Conservation (phyloP, 2,888 invertebrate species). For the Penaeus monodon region DNA sequence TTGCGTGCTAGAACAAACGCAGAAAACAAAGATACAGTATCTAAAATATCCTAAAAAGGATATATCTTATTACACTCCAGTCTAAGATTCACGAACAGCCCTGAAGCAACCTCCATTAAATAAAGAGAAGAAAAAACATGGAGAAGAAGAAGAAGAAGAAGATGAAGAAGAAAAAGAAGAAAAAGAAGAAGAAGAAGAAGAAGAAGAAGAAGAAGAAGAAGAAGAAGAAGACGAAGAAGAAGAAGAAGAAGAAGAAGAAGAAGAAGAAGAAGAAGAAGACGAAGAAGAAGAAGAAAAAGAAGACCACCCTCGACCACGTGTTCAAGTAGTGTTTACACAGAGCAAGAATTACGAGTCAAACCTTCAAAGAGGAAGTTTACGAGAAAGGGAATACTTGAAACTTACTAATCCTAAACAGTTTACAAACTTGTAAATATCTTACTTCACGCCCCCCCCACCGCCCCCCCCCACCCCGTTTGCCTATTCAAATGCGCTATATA, state of each 20-base stretch:
- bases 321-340: background rate
- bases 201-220: background rate
- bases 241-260: background rate
- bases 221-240: background rate
- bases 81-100: no score
- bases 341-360: background rate
- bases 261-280: background rate
- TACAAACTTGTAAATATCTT: no score
- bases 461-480: no score
- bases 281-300: background rate
- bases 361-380: no score
- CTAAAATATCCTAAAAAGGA: no score
- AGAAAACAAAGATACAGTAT: no score
- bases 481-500: no score
- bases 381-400: no score
- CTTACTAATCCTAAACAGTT: no score
- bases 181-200: background rate
- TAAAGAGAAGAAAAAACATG: background rate
- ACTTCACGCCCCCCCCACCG: background rate
- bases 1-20: no score
- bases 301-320: background rate
- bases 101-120: no score
- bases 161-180: background rate
- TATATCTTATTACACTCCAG: no score
- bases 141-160: background rate